Conservation (phyloP, 2,888 invertebrate genomes). For the Acrobasis consociella region DNA sequence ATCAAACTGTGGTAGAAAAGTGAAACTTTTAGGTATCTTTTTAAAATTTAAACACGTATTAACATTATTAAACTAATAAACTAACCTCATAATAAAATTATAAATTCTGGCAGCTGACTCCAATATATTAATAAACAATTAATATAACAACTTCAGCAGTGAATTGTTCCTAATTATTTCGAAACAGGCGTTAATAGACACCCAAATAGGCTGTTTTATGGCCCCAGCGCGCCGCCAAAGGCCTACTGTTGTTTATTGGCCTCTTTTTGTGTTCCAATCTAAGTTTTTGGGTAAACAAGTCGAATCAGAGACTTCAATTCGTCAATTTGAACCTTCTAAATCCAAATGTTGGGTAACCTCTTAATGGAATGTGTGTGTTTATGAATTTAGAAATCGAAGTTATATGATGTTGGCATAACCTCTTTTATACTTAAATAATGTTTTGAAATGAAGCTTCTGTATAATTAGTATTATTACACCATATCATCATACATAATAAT, state of each 20-base stretch:
- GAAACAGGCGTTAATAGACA: conserved; percentile 81
- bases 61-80: conserved; percentile 10
- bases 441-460: not conserved
- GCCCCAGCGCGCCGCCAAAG: conserved; percentile 70
- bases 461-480: not conserved
- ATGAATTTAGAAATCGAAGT: conserved; percentile 15
- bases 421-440: not conserved
- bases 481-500: not conserved
- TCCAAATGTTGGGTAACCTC: conserved; percentile 33
- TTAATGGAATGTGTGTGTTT: conserved; percentile 24
- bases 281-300: conserved; percentile 76
- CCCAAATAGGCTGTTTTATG: conserved; percentile 75
- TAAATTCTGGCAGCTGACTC: conserved; percentile 18
- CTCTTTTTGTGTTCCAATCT: conserved; percentile 61
- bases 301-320: conserved; percentile 41
- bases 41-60: not conserved
- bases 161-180: conserved; percentile 80
- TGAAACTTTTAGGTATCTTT: not conserved
- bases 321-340: conserved; percentile 57
- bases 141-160: conserved; percentile 57
- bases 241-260: conserved; percentile 74
- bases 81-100: conserved; percentile 9
- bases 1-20: no score
- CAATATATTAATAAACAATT: conserved; percentile 57
- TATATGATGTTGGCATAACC: conserved; percentile 1